phyloP scores from a whole-genome alignment of 2,113 vertebrate species.

The Copsychus sechellarum region DNA sequence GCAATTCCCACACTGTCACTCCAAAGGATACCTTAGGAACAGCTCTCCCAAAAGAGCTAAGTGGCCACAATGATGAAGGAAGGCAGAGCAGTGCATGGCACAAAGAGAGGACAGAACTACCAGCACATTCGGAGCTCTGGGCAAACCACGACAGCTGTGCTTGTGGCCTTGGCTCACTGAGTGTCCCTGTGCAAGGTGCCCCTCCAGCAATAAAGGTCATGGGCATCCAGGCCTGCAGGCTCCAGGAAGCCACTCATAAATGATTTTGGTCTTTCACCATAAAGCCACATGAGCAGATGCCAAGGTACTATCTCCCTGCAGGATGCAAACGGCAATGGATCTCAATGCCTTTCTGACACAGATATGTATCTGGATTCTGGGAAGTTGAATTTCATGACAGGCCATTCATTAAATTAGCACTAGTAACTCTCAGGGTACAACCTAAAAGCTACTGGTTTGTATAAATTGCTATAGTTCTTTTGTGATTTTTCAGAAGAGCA shows the following conservation, averaged over 20 bases:
- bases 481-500: not conserved
- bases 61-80: accelerated
- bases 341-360: not conserved
- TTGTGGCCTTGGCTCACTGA: not conserved
- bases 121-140: not conserved
- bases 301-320: not conserved
- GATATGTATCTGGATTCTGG: not conserved
- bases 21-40: not conserved
- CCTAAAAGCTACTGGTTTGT: not conserved
- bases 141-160: accelerated
- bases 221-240: not conserved
- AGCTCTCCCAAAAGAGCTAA: not conserved
- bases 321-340: not conserved
- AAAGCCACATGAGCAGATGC: not conserved
- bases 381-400: not conserved
- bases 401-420: not conserved
- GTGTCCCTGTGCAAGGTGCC: accelerated
- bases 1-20: not conserved
- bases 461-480: not conserved
- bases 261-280: not conserved
- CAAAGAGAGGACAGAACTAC: not conserved
- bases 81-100: accelerated
- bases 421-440: not conserved
- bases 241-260: not conserved
- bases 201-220: not conserved